A percentile compares a stretch with the other conserved stretches of the same genome.
Evolutionary conservation across 2,113 vertebrate genomes (phyloP).

Genomic region (Egretta garzetta): DNA sequence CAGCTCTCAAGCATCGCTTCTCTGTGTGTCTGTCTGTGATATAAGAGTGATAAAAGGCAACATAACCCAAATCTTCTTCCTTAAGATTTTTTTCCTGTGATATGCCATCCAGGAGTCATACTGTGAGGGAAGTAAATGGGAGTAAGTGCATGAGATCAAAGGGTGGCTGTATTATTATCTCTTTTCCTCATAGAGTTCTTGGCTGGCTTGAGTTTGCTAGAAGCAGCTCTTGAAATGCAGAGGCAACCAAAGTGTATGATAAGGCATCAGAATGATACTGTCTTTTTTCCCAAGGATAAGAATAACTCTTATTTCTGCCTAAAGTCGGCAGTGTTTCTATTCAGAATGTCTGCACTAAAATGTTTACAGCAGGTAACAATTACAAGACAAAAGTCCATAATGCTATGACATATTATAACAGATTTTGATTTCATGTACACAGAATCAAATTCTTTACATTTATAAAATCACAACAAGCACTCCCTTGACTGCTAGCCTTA

Average conservation of each 20-base stretch:
- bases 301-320: neutral
- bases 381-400: neutral
- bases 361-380: neutral
- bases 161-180: neutral
- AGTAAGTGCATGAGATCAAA: neutral
- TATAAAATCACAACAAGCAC: neutral
- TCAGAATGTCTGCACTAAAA: neutral
- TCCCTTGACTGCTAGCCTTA: neutral
- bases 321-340: neutral
- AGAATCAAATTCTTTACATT: neutral
- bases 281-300: neutral
- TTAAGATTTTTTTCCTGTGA: neutral
- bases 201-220: neutral
- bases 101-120: neutral
- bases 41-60: neutral
- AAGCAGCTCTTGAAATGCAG: neutral
- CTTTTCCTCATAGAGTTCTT: neutral
- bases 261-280: neutral
- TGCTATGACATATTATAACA: neutral
- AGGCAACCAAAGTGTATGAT: neutral
- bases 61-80: neutral
- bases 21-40: neutral
- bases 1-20: neutral
- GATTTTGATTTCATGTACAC: neutral
- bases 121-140: neutral